phyloP scores from a whole-genome alignment of 2,888 invertebrate genomes.

The Thereva nobilitata region DNA sequence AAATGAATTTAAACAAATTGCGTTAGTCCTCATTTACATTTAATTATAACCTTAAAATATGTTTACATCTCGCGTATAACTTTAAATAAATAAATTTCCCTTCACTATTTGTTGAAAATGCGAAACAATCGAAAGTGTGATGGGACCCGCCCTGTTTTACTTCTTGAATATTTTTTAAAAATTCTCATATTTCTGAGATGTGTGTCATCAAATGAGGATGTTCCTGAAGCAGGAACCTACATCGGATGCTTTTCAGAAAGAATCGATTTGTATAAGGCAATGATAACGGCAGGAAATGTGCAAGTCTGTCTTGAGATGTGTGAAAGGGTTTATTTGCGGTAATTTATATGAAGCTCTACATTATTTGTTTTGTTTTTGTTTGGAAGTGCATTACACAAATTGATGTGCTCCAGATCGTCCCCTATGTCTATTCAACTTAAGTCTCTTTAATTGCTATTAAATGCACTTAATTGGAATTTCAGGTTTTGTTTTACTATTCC shows the following conservation, averaged over 20 bases:
- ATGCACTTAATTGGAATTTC: conserved; percentile 12
- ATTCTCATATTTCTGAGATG: background rate
- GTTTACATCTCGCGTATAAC: too few species aligned
- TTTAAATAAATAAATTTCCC: too few species aligned
- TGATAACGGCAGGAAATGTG: conserved; percentile 52
- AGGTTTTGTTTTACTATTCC: background rate
- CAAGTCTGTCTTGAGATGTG: conserved; percentile 55
- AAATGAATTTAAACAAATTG: too few species aligned
- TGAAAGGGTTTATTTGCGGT: conserved; percentile 50
- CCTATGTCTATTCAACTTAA: conserved; percentile 3
- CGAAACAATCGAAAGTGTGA: too few species aligned
- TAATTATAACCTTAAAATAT: too few species aligned
- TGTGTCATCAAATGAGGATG: background rate
- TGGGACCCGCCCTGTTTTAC: background rate
- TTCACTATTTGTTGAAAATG: too few species aligned
- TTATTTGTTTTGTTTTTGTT: background rate
- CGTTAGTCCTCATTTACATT: too few species aligned
- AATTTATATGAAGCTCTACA: conserved; percentile 38
- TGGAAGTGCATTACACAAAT: conserved; percentile 10
- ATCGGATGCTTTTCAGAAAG: conserved; percentile 54
- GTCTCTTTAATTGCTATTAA: conserved; percentile 23
- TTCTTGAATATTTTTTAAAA: background rate
- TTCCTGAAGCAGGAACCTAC: conserved; percentile 44
- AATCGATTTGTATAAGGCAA: conserved; percentile 51
- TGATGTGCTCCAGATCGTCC: conserved; percentile 18